A percentile compares a stretch with the other conserved stretches of the same genome.
Conservation (phyloP, 2,797 vertebrate genomes). For the Channallabes apus region DNA sequence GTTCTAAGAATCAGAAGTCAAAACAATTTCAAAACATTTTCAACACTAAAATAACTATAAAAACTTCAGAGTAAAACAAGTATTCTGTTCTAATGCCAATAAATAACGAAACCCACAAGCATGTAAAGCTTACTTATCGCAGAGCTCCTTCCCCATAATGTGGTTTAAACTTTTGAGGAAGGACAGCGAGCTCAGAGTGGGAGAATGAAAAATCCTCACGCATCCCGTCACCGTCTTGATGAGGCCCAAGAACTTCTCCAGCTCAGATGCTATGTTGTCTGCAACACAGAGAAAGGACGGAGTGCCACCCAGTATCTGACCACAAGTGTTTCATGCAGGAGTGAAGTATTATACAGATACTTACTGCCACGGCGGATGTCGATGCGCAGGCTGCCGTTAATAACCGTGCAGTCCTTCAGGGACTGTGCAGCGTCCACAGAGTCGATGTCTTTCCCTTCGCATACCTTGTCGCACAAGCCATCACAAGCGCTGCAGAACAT, state of each 20-base stretch:
- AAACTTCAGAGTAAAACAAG: not conserved
- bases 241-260: constrained; percentile 95
- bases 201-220: constrained; percentile 90
- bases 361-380: constrained; percentile 98
- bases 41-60: not conserved
- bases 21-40: not conserved
- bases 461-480: constrained; percentile 93
- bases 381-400: constrained; percentile 93
- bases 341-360: constrained; percentile 61
- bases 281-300: constrained; percentile 10
- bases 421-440: constrained; percentile 93
- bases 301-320: constrained; percentile 12
- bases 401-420: constrained; percentile 93
- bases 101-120: not conserved
- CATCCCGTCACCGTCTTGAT: constrained; percentile 95
- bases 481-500: constrained; percentile 93
- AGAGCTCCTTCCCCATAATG: constrained; percentile 88
- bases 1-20: not conserved
- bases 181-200: constrained; percentile 89
- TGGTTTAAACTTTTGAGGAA: constrained; percentile 92
- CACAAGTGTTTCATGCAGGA: not conserved
- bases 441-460: constrained; percentile 89
- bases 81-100: not conserved
- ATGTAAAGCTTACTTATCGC: constrained; percentile 79
- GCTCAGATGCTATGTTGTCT: constrained; percentile 94